A percentile compares a stretch with the other conserved stretches of the same genome.
Conservation (phyloP, 1,140 invertebrate species). For the Asobara japonica region DNA sequence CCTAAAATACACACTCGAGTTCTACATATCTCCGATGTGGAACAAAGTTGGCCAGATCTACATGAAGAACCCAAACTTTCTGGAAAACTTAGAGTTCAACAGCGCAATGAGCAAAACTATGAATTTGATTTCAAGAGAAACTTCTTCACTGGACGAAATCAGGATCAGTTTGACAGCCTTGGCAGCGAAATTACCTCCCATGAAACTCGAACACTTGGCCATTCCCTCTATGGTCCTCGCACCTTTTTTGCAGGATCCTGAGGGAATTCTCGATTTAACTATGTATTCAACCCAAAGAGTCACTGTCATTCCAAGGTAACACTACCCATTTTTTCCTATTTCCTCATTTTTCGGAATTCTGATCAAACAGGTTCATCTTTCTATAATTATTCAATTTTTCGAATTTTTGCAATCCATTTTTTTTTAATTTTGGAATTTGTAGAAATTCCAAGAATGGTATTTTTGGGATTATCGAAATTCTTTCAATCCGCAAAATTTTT, state of each 20-base stretch:
- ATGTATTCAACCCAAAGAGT: slow-evolving; percentile 1
- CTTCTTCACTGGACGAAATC: not conserved
- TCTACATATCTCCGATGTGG: slow-evolving; percentile 27
- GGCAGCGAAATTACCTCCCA: not conserved
- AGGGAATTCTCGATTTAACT: slow-evolving; percentile 21
- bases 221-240: slow-evolving; percentile 6
- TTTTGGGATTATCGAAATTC: too few relatives aligned
- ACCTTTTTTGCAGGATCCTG: slow-evolving; percentile 27
- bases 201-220: slow-evolving; percentile 9
- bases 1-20: slow-evolving; percentile 25
- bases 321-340: too few relatives aligned
- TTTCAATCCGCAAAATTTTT: too few relatives aligned
- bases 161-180: slow-evolving; percentile 14
- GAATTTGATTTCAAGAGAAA: not conserved
- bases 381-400: not conserved
- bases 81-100: not conserved
- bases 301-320: slow-evolving; percentile 30
- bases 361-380: too few relatives aligned
- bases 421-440: too few relatives aligned
- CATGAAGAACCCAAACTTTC: slow-evolving; percentile 19
- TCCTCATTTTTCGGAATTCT: too few relatives aligned
- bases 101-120: slow-evolving; percentile 16
- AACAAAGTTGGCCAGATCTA: slow-evolving; percentile 15
- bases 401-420: too few relatives aligned
- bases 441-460: too few relatives aligned